Base-by-base conservation (phyloP, 2,797 vertebrate genomes). In the Mustela erminea region DNA sequence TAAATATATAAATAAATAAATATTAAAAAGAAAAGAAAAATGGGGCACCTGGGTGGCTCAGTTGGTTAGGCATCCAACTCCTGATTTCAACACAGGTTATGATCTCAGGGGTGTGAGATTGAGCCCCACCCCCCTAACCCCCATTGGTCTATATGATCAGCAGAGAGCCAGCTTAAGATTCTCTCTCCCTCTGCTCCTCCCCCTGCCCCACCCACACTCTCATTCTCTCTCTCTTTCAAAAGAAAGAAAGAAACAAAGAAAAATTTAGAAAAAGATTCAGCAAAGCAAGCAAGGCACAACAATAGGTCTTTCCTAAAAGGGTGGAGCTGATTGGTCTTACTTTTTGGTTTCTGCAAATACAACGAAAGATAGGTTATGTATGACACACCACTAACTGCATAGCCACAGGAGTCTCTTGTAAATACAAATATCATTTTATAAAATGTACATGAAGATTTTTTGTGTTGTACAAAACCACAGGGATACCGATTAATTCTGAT, bases 381-480 rank as follows among this genome's bases (percentile, higher is more conserved):
- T 41, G 43, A 66, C 20, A 86, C 2, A 54, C 1, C 7, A 2
- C 13, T 80, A 54, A 64, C 5, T 95, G 49, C 17, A 74, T 9
- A 32, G n/a, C 62, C 23, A 27, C 4, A 89, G n/a, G 43, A 64
- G 92, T 94, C 77, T 89, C 41, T 89, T 70, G 62, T 49, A 89
- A 81, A 81, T 38, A 29, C 49, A 75, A 62, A n/a, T 43, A 54
- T 46, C n/a, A 64, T 54, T 95, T 49, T 35, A 0, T 1, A 68
- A 85, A 89, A 82, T 8, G 12, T 75, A 5, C 12, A 29, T 41
- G 52, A 49, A 78, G 7, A 15, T 17, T 38, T 49, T 90, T 92
- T 80, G 41, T 56, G 21, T 93, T 82, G 11, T 85, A 72, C 80
- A 13, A 93, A 80, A 46, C 72, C 27, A 29, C 4, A 88, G 83